phyloP scores from a whole-genome alignment of 2,113 vertebrate genomes.

The Semnornis frantzii region DNA sequence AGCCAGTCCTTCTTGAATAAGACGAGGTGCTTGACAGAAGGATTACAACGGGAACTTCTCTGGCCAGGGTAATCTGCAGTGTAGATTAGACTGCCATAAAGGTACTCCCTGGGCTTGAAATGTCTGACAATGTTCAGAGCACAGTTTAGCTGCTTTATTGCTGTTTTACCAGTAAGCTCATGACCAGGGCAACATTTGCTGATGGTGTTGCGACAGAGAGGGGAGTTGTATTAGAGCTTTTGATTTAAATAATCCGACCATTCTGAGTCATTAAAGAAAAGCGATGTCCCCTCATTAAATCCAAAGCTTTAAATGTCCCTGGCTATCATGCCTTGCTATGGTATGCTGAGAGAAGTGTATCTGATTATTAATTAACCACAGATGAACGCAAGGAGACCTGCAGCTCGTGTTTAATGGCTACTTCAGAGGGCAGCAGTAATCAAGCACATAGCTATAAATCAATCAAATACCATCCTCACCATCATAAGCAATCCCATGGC shows the following conservation, averaged over 20 bases:
- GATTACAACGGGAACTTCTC: not conserved
- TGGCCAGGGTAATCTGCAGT: not conserved
- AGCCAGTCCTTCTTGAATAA: not conserved
- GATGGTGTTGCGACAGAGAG: not conserved
- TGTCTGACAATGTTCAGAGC: not conserved
- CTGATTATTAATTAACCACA: slow-evolving; percentile 38
- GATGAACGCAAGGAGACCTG: not conserved
- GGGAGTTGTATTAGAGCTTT: not conserved
- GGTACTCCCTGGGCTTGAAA: not conserved
- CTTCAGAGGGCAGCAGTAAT: not conserved
- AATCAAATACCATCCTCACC: not conserved
- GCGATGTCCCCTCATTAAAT: not conserved
- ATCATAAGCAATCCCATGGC: rapidly evolving
- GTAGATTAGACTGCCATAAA: slow-evolving; percentile 13
- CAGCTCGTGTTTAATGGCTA: not conserved
- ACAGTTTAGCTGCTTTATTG: slow-evolving; percentile 11
- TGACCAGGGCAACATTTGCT: slow-evolving; percentile 1
- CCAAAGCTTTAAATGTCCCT: not conserved
- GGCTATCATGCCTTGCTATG: not conserved
- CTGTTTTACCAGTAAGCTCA: not conserved
- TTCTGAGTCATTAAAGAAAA: slow-evolving; percentile 2
- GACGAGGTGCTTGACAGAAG: slow-evolving; percentile 17
- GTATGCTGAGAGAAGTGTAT: not conserved
- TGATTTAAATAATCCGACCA: not conserved
- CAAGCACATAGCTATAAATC: not conserved